Conservation (phyloP, 2,113 vertebrate genomes). For the Poeciliopsis retropinna region DNA sequence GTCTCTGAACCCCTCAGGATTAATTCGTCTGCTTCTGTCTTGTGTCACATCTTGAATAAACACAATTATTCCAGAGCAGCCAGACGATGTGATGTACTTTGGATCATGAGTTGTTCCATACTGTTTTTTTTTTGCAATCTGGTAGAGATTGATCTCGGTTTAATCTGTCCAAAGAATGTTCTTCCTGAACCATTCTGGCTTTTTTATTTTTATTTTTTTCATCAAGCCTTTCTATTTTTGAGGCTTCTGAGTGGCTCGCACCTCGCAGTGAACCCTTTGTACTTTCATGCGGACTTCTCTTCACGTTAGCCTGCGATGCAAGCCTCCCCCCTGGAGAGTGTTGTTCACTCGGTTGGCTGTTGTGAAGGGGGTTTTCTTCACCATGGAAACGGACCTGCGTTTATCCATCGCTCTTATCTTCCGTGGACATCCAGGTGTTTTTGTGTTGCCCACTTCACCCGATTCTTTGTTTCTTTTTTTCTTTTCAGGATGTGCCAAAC, state of each 20-base stretch:
- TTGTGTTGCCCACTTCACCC: not conserved
- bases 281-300: not conserved
- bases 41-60: too few species aligned
- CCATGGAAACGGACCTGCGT: not conserved
- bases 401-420: not conserved
- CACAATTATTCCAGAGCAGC: too few species aligned
- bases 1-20: too few species aligned
- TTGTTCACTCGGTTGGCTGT: not conserved
- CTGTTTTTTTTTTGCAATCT: too few species aligned
- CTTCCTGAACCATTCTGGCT: too few species aligned
- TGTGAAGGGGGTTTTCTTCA: constrained; percentile 2
- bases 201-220: too few species aligned
- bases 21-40: too few species aligned
- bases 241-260: not conserved
- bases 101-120: too few species aligned
- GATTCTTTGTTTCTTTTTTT: not conserved
- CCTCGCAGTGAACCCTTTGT: not conserved
- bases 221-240: too few species aligned
- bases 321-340: not conserved
- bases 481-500: not conserved
- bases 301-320: not conserved
- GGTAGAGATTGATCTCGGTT: too few species aligned
- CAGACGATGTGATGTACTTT: too few species aligned
- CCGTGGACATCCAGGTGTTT: not conserved
- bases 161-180: too few species aligned